phyloP scores from a whole-genome alignment of 2,888 invertebrate genomes.

The Timema podura region DNA sequence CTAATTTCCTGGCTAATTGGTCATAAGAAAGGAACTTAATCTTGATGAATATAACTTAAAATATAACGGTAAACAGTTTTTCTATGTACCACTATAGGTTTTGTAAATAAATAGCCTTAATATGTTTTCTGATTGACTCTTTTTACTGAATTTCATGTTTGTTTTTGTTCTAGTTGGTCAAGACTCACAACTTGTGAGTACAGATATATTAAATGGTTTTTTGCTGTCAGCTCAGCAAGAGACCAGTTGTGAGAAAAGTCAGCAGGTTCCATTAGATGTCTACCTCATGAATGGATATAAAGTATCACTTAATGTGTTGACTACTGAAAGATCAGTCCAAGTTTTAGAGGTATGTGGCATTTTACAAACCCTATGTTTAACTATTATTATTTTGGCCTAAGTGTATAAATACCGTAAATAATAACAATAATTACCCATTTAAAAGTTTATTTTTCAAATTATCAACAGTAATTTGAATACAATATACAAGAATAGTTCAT shows the following conservation, averaged over 20 bases:
- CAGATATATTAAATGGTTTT: constrained; percentile 80
- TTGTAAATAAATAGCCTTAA: neutral
- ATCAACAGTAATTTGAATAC: too few relatives aligned
- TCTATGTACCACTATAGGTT: too few relatives aligned
- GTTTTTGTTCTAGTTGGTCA: constrained; percentile 69
- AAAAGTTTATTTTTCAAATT: too few relatives aligned
- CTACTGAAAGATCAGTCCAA: constrained; percentile 78
- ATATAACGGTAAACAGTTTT: too few relatives aligned
- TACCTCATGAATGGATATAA: constrained; percentile 83
- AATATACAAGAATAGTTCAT: too few relatives aligned
- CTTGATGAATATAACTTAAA: too few relatives aligned
- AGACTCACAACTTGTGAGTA: constrained; percentile 71
- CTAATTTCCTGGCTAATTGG: too few relatives aligned
- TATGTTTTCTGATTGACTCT: neutral
- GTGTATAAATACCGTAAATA: neutral
- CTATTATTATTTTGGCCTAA: neutral
- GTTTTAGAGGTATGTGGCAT: constrained; percentile 58
- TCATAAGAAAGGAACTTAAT: too few relatives aligned
- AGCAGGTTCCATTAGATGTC: constrained; percentile 73
- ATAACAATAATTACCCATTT: neutral
- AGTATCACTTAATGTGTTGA: constrained; percentile 73
- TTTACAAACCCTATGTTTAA: neutral
- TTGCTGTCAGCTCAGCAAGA: constrained; percentile 90
- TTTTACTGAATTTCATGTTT: too few relatives aligned
- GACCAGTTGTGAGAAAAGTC: constrained; percentile 62